Conservation (phyloP, 53 echinoderm and acorn worm genomes). For the Paracentrotus lividus region DNA sequence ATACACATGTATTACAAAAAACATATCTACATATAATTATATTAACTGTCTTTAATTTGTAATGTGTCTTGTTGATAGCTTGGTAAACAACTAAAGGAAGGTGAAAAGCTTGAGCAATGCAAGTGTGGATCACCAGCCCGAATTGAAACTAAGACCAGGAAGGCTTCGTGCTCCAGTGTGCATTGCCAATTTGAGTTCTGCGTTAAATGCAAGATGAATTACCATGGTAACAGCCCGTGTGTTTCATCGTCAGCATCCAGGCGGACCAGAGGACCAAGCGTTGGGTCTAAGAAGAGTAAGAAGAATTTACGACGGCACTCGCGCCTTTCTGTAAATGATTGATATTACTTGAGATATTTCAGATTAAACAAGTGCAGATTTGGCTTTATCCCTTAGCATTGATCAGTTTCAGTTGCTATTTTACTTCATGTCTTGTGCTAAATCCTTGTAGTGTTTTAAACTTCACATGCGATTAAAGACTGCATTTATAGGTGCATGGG, state of each 20-base stretch:
- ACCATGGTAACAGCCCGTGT: conserved; percentile 64
- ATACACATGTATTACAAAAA: not conserved
- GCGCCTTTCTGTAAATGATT: conserved; percentile 57
- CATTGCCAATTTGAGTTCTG: conserved; percentile 62
- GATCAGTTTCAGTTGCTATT: not conserved
- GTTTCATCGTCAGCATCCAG: not conserved
- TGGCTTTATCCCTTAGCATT: not conserved
- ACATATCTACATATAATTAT: not conserved
- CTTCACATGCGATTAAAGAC: not conserved
- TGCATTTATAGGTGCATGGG: not conserved
- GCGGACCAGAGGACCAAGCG: conserved; percentile 40
- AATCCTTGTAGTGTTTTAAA: no score
- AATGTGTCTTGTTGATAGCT: not conserved
- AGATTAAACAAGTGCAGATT: not conserved
- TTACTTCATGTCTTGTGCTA: not conserved
- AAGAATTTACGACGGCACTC: conserved; percentile 50
- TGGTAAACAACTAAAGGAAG: not conserved
- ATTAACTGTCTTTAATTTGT: not conserved
- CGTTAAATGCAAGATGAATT: conserved; percentile 59
- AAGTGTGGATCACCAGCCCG: conserved; percentile 66
- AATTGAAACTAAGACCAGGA: conserved; percentile 23
- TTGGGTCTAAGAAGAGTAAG: conserved; percentile 67
- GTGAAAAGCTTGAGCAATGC: conserved; percentile 46
- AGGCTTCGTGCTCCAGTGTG: conserved; percentile 25
- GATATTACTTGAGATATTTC: not conserved